Evolutionary conservation across 2,797 vertebrate species (phyloP).

Genomic region (Lophotriccus pileatus): DNA sequence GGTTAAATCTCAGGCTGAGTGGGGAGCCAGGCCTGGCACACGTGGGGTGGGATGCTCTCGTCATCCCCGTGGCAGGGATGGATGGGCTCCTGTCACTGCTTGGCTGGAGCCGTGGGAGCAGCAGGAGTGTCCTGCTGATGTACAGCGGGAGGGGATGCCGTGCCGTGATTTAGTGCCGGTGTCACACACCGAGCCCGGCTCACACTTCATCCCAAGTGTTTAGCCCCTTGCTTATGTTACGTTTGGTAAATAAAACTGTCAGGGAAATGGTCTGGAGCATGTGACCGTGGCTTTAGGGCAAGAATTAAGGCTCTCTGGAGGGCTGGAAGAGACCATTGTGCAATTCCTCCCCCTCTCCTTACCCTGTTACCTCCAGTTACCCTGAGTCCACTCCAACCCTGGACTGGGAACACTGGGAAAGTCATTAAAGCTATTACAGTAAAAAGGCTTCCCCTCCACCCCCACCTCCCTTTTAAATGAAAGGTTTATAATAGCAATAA

Average conservation of each 20-base stretch:
- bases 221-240: background rate
- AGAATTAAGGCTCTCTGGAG: background rate
- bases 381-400: background rate
- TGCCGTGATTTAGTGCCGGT: background rate
- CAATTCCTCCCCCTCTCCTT: background rate
- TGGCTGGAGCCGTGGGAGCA: background rate
- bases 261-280: background rate
- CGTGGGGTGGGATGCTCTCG: background rate
- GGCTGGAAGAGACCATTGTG: background rate
- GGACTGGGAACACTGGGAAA: slow-evolving; percentile 1
- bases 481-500: slow-evolving; percentile 70
- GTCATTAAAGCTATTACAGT: slow-evolving; percentile 37
- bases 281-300: background rate
- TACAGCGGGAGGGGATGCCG: fast-evolving
- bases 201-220: background rate
- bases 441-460: background rate
- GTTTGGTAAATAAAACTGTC: slow-evolving; percentile 20
- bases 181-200: background rate
- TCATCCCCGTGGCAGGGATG: fast-evolving
- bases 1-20: background rate
- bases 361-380: background rate
- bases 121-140: background rate
- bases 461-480: background rate
- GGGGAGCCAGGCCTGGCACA: background rate
- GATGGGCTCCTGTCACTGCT: background rate